phyloP scores from a whole-genome alignment of 2,113 vertebrate genomes.

The Brachypteracias leptosomus region DNA sequence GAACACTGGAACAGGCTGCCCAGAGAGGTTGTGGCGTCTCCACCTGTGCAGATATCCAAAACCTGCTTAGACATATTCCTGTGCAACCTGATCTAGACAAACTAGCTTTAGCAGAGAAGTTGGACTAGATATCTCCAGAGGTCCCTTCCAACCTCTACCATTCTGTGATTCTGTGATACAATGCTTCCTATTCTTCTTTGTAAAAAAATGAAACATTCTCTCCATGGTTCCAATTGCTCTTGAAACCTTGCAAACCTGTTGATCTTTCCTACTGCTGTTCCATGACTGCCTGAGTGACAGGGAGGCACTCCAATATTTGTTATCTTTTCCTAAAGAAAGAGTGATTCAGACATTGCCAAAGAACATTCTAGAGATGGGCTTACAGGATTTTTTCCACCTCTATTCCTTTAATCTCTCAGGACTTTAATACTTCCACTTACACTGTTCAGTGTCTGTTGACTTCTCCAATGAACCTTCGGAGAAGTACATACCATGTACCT shows the following conservation, averaged over 20 bases:
- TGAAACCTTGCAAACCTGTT: neutral
- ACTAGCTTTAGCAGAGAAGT: too few relatives aligned
- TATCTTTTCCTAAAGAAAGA: neutral
- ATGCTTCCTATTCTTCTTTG: neutral
- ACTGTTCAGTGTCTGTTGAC: neutral
- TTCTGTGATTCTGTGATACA: too few relatives aligned
- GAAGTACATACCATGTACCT: accelerated
- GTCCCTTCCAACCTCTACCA: too few relatives aligned
- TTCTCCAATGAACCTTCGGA: neutral
- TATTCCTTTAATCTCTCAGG: neutral
- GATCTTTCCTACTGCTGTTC: neutral
- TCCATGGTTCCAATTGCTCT: neutral
- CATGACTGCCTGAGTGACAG: neutral
- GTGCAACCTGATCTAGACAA: too few relatives aligned
- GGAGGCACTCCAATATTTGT: neutral
- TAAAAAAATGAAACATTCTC: neutral
- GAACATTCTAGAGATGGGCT: neutral
- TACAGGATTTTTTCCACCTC: neutral
- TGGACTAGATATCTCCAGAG: too few relatives aligned
- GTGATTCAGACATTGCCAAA: neutral
- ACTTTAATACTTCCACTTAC: neutral
- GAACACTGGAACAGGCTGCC: too few relatives aligned
- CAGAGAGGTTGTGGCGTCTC: too few relatives aligned
- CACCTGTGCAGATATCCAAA: too few relatives aligned
- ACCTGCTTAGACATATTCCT: too few relatives aligned